Base-by-base conservation (phyloP, 1,140 invertebrate species). In the Littorina saxatilis region DNA sequence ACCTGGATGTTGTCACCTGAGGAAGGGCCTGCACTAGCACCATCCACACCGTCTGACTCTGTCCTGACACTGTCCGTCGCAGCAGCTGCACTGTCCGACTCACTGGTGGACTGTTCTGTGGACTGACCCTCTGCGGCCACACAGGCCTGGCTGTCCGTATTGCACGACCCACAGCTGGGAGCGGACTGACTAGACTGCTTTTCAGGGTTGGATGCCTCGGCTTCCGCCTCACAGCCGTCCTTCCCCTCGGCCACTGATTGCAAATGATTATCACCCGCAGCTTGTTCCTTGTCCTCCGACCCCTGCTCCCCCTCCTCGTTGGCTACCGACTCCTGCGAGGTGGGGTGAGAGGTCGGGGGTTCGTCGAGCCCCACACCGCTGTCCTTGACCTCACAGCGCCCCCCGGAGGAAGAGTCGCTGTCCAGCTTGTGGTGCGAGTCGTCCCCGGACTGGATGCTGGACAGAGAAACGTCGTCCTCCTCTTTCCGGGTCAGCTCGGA, bases 311-410 rank as follows among this genome's bases (percentile, higher is more conserved):
- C 63, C 35, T 4, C 39, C 40, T n/a, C 43, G 40, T 29, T 27
- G 11, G 17, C 35, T 17, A 15, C 40, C 15, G 20, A 39, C 40
- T 52, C 40, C 15, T 39, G 43, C 23, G 7, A 4, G n/a, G 5
- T 39, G 2, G 58, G 27, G 27, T 29, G 20, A n/a, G n/a, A n/a
- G n/a, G n/a, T n/a, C 17, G 37, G 29, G 61, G 84, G 82, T 40
- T 86, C 83, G 79, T 89, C 87, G 32, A 88, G 61, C 79, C 79
- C 86, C 37, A 88, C 86, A 70, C 87, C 88, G 83, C 89, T 90
- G 63, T 89, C 88, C 77, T 86, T 86, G 9, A 85, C 85, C 50
- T 88, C 87, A 55, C 84, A 82, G 35, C 47, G 50, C 27, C 58
- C 76, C 2, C n/a, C 76, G 13, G 58, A 78, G 2, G 76, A 63